These are phyloP conservation scores for Oscheius sp. DNA, from an alignment of 1,140 invertebrate genomes.

Conservation along the genomic window DNA sequence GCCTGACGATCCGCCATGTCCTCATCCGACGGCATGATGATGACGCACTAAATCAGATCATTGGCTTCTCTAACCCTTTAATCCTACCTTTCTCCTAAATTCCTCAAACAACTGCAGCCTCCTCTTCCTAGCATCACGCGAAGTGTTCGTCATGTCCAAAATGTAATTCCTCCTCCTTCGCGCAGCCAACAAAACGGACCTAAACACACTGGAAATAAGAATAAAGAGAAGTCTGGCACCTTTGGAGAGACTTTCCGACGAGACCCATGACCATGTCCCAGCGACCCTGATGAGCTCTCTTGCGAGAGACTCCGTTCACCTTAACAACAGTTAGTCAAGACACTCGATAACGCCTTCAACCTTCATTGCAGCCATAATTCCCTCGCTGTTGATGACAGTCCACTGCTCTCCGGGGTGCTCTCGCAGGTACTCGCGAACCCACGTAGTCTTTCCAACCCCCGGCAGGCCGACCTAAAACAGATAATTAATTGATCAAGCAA, in stretches of 20 bases:
- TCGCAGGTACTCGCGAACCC: conserved; percentile 55
- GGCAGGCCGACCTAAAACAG: conserved; percentile 38
- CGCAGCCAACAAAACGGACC: conserved; percentile 47
- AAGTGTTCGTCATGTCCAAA: conserved; percentile 56
- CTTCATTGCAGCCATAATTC: conserved; percentile 51
- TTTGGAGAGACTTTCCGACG: conserved; percentile 46
- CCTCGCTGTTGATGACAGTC: conserved; percentile 51
- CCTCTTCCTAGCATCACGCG: conserved; percentile 45
- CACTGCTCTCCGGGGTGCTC: conserved; percentile 58
- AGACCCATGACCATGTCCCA: conserved; percentile 61
- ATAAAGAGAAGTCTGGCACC: conserved; percentile 30
- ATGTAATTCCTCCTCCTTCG: conserved; percentile 59
- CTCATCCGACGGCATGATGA: conserved; percentile 44
- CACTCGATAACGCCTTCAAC: conserved; percentile 20
- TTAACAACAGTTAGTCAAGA: neutral
- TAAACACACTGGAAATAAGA: neutral
- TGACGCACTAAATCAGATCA: conserved; percentile 46
- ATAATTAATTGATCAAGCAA: neutral
- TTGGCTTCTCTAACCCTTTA: neutral
- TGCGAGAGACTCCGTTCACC: conserved; percentile 55
- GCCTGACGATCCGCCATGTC: conserved; percentile 31
- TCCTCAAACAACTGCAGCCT: conserved; percentile 49
- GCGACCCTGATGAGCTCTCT: conserved; percentile 49
- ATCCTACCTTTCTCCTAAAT: conserved; percentile 40
- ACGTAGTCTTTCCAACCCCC: conserved; percentile 48